Base-by-base conservation (phyloP, 1,140 invertebrate genomes). In the Micrasema minimum region DNA sequence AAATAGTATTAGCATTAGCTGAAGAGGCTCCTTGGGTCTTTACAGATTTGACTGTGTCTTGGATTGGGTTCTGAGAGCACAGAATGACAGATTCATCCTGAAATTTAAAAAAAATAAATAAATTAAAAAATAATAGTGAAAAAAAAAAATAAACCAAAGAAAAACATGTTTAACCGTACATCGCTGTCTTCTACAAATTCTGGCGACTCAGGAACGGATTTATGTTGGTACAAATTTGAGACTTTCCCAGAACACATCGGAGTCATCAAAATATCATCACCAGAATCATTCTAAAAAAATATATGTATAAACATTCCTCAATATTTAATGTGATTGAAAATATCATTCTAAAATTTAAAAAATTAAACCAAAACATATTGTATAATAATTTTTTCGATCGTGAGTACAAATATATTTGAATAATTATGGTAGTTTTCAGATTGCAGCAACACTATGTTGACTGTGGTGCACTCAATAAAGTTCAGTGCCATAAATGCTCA, bases 141-240 rank as follows among this genome's bases (percentile, higher is more conserved):
- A 31, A 7, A 2, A 4, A 31, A 7, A 31, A 31, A 31, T 7
- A 31, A 31, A 31, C 26, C 2, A 31, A 31, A 31, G n/a, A n/a
- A n/a, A n/a, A n/a, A n/a, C n/a, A n/a, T n/a, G 7, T 31, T 31
- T 31, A 41, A 59, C 37, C 55, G 9, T 59, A 59, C 55, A 59
- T 59, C 55, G 20, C 55, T 43, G 16, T 53, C 55, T 1, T 35
- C 51, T 31, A 14, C 14, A 12, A n/a, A 5, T 31, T 55, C 12
- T 11, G 51, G 51, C 14, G 55, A 59, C 18, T 59, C 55, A 11
- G 55, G 55, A 20, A 59, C 38, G 1, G 35, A 22, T 22, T 31
- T 59, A 35, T 38, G 55, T 6, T 41, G 14, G 2, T 38, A 12
- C 18, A n/a, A n/a, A 12, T 59, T 5, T 12, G 1, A 16, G 38